A percentile compares a stretch with the other conserved stretches of the same genome.
Evolutionary conservation across 2,797 vertebrate species (phyloP).

Genomic region (Characodon lateralis): DNA sequence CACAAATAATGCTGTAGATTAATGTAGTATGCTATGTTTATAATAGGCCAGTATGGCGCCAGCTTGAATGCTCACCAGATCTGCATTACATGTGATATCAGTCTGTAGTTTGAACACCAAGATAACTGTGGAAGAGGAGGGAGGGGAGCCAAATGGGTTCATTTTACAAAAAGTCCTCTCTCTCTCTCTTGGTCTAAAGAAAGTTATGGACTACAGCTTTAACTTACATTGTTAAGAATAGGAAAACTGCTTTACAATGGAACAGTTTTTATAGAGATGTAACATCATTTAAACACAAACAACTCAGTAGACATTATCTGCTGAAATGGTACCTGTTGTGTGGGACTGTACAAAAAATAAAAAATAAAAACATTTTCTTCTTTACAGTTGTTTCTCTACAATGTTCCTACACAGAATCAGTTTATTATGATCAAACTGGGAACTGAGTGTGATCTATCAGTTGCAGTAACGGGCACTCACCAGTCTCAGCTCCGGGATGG

Average conservation of each 20-base stretch:
- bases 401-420: not conserved
- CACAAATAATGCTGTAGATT: too few relatives aligned
- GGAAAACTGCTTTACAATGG: not conserved
- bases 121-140: too few relatives aligned
- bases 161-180: too few relatives aligned
- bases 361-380: not conserved
- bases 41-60: too few relatives aligned
- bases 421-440: not conserved
- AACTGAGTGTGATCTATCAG: not conserved
- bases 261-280: not conserved
- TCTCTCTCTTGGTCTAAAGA: too few relatives aligned
- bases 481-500: slow-evolving; percentile 91
- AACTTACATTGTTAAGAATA: not conserved
- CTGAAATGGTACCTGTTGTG: not conserved
- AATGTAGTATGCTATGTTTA: too few relatives aligned
- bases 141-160: too few relatives aligned
- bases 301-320: not conserved
- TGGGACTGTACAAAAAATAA: not conserved
- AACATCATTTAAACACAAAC: not conserved
- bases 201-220: too few relatives aligned
- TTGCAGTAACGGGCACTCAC: slow-evolving; percentile 70
- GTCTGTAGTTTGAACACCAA: too few relatives aligned
- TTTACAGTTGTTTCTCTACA: not conserved
- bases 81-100: too few relatives aligned
- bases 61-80: too few relatives aligned